These are phyloP conservation scores for Heliconius hermathena DNA, from an alignment of 1,140 invertebrate genomes.

Conservation along the genomic window DNA sequence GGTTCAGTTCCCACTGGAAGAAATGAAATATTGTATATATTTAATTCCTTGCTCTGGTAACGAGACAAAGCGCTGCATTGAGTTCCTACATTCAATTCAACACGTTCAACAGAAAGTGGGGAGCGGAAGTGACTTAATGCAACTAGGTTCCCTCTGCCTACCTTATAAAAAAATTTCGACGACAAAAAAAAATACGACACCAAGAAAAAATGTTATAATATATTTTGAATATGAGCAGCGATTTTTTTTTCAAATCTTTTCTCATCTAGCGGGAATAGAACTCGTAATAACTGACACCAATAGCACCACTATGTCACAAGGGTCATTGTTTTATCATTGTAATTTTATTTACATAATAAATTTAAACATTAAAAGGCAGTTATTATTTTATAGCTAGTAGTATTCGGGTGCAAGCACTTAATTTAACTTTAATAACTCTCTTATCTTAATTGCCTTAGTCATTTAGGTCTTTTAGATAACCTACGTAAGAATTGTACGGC, in stretches of 20 bases:
- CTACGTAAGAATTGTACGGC: neutral
- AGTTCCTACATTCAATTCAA: too few species aligned
- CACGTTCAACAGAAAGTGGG: too few species aligned
- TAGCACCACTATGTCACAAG: neutral
- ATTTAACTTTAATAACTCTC: neutral
- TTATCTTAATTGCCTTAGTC: conserved; percentile 8
- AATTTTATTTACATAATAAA: conserved; percentile 8
- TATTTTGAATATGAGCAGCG: too few species aligned
- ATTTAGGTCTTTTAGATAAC: neutral
- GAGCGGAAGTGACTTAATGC: too few species aligned
- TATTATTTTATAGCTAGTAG: conserved; percentile 1
- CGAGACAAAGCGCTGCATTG: too few species aligned
- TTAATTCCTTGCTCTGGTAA: too few species aligned
- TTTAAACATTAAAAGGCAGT: conserved; percentile 1
- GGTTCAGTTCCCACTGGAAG: too few species aligned
- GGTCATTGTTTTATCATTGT: neutral
- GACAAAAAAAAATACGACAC: too few species aligned
- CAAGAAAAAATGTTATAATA: too few species aligned
- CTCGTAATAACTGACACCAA: neutral
- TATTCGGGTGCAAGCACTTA: conserved; percentile 8
- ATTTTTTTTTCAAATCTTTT: neutral
- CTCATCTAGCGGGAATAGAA: neutral
- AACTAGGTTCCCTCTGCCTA: too few species aligned
- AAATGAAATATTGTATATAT: too few species aligned
- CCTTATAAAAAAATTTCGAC: too few species aligned